These are phyloP conservation scores for Pangasianodon gigas DNA, from an alignment of 2,113 vertebrate genomes.

Conservation along the genomic window DNA sequence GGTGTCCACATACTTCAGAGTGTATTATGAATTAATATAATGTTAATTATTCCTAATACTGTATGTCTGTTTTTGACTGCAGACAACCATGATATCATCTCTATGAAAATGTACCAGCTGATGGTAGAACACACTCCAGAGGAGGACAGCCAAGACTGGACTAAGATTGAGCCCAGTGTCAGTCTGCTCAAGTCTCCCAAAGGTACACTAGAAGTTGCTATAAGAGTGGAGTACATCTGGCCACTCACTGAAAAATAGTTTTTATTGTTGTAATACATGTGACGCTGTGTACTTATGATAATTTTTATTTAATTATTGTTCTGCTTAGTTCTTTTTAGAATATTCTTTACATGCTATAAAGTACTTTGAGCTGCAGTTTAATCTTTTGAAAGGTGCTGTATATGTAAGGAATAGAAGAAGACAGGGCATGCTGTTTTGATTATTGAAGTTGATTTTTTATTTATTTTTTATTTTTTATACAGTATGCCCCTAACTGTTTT, in stretches of 20 bases:
- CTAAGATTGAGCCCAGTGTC: constrained; percentile 95
- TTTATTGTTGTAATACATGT: no score
- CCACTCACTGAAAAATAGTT: background rate
- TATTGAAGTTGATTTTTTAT: background rate
- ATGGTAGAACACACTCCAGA: constrained; percentile 93
- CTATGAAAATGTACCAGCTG: constrained; percentile 98
- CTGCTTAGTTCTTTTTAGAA: background rate
- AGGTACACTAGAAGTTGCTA: constrained; percentile 70
- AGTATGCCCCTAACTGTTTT: background rate
- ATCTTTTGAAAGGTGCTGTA: background rate
- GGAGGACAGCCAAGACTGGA: constrained; percentile 93
- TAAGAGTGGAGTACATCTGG: background rate
- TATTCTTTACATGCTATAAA: background rate
- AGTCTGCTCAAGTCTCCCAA: constrained; percentile 95
- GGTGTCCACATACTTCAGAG: background rate
- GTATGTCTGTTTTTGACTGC: constrained; percentile 1
- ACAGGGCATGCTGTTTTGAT: background rate
- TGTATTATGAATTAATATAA: background rate
- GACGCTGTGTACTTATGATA: background rate
- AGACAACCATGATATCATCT: constrained; percentile 99
- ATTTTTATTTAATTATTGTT: background rate
- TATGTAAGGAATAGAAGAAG: background rate
- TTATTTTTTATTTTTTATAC: no score
- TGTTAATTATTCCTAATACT: constrained; percentile 8
- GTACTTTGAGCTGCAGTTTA: background rate